These are phyloP conservation scores for Hylia prasina DNA, from an alignment of 2,113 vertebrate species.

Conservation along the genomic window DNA sequence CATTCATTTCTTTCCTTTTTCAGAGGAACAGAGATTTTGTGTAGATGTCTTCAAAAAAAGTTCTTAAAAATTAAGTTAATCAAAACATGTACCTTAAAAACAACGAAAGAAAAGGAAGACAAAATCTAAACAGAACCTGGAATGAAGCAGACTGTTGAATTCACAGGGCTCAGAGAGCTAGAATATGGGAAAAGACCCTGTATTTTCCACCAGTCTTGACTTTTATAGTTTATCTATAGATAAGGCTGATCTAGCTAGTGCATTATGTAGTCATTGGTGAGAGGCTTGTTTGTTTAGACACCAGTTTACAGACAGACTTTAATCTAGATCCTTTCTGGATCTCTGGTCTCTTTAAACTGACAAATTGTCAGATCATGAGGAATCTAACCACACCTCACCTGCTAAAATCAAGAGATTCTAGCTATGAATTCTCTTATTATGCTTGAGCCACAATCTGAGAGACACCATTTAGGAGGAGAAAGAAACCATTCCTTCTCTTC, in stretches of 20 bases:
- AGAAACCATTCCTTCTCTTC: neutral
- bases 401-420: neutral
- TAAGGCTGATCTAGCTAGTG: rapidly evolving
- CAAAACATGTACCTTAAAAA: neutral
- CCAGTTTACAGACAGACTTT: neutral
- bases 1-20: neutral
- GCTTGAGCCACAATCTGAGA: neutral
- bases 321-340: neutral
- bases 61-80: neutral
- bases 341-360: neutral
- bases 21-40: neutral
- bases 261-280: neutral
- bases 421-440: neutral
- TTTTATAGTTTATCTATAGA: neutral
- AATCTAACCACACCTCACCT: neutral
- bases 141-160: neutral
- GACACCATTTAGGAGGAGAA: neutral
- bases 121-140: neutral
- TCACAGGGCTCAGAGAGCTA: neutral
- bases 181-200: neutral
- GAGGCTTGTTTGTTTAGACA: neutral
- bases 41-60: neutral
- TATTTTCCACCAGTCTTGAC: neutral
- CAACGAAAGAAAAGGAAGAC: neutral
- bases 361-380: neutral